Conservation (phyloP, 2,888 invertebrate genomes). For the Dichetophora obliterata region DNA sequence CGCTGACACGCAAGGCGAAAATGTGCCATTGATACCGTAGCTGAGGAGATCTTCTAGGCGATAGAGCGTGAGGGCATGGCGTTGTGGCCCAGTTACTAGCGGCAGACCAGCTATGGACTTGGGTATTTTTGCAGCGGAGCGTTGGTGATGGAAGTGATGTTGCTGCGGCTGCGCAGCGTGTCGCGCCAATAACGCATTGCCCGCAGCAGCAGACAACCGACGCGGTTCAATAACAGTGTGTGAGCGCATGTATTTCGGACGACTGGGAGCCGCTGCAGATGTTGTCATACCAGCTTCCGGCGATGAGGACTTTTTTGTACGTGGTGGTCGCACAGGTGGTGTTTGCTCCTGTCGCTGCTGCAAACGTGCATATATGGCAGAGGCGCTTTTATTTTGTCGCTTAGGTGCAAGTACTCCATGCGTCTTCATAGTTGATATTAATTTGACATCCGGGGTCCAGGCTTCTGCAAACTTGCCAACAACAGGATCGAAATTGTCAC, state of each 20-base stretch:
- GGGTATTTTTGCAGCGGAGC: constrained; percentile 63
- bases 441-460: constrained; percentile 66
- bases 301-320: constrained; percentile 56
- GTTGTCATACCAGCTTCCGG: constrained; percentile 43
- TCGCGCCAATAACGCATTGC: constrained; percentile 42
- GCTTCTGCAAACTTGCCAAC: constrained; percentile 86
- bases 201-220: constrained; percentile 52
- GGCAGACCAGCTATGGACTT: constrained; percentile 74
- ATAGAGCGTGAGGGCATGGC: constrained; percentile 81
- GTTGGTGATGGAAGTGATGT: not conserved
- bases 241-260: constrained; percentile 69
- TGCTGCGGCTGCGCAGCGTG: constrained; percentile 11
- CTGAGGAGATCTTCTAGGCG: constrained; percentile 82
- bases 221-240: constrained; percentile 69
- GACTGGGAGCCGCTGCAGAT: constrained; percentile 59
- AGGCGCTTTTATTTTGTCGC: constrained; percentile 68
- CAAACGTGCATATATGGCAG: constrained; percentile 65
- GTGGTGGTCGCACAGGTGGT: constrained; percentile 56
- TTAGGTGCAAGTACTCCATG: constrained; percentile 60
- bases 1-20: constrained; percentile 75
- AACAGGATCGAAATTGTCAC: constrained; percentile 92
- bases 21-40: constrained; percentile 77
- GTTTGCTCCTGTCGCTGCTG: constrained; percentile 51
- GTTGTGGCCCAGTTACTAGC: constrained; percentile 79
- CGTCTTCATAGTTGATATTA: constrained; percentile 48